Conservation (phyloP, 2,113 vertebrate species). For the Zingel zingel region DNA sequence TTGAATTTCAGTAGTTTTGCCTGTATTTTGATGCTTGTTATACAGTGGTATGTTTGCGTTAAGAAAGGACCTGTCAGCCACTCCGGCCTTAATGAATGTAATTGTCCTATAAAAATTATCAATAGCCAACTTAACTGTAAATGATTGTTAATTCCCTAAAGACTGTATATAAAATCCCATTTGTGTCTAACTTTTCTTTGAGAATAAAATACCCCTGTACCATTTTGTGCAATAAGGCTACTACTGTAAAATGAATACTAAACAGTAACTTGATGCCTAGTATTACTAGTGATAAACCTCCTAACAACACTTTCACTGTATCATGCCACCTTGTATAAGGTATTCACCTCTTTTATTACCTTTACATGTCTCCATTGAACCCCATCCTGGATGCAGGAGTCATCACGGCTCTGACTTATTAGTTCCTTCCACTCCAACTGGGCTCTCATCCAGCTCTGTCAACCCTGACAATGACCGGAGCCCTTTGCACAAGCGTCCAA, state of each 20-base stretch:
- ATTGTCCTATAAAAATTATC: background rate
- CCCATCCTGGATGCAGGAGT: constrained; percentile 54
- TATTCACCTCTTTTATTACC: constrained; percentile 44
- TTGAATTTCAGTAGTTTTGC: background rate
- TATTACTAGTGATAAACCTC: background rate
- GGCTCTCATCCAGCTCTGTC: constrained; percentile 64
- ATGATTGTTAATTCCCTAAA: background rate
- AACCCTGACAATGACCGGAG: constrained; percentile 70
- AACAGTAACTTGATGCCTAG: background rate
- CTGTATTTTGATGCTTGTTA: background rate
- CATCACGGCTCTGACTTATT: constrained; percentile 71
- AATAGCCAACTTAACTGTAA: background rate
- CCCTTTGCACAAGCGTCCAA: constrained; percentile 45
- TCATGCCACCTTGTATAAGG: background rate
- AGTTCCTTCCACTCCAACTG: constrained; percentile 77
- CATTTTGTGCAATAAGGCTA: background rate
- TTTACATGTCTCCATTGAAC: constrained; percentile 48
- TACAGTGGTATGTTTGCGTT: background rate
- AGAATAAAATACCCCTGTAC: background rate
- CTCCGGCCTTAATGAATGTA: background rate
- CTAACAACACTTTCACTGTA: constrained; percentile 42
- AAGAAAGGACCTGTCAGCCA: background rate
- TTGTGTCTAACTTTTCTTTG: background rate
- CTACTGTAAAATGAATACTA: background rate
- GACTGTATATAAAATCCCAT: background rate